Base-by-base conservation (phyloP, 2,888 invertebrate species). In the Polydrusus tereticollis region DNA sequence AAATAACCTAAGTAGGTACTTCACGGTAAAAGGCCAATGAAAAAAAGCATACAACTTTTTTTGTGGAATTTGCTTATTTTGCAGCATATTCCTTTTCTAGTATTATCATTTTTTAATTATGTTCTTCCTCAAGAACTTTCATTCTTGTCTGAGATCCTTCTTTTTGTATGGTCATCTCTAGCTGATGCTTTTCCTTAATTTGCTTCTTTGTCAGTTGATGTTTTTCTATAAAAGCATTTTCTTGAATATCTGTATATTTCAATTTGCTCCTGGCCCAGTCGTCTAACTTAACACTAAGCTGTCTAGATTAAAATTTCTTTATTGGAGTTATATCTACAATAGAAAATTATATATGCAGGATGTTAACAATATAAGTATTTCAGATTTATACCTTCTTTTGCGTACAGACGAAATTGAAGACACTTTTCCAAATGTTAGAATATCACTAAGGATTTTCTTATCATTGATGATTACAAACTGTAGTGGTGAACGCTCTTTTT, bases 241-340 rank as follows among this genome's bases (percentile, higher is more conserved):
- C 23, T 18, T 50, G 50, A 16, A 1, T 1, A 1, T 62, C 18
- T 63, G 43, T 45, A 6, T 47, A 63, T 29, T 47, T 63, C 14
- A 14, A 26, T 47, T 63, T 47, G 26, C 26, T 63, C 3, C 26
- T 33, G 12, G 45, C 62, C 33, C 47, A 63, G 26, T 29, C 62
- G 1, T 47, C 62, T 29, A 63, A 47, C 29, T 63, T 33, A 45
- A 47, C 16, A 26, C 33, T 47, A 63, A 63, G 47, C 45, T 23
- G 16, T 18, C 26, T 18, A 47, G 41, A 41, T n/a, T 41, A n/a
- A n/a, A n/a, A n/a, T 41, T 41, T 33, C 47, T 18, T 18, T 50
- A n/a, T 14, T 16, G 50, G 5, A 23, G 50, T 18, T 18, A n/a
- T n/a, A n/a, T n/a, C n/a, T n/a, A n/a, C n/a, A n/a, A n/a, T n/a